phyloP scores from a whole-genome alignment of 2,888 invertebrate genomes.

The Omphaloscelis lunosa region DNA sequence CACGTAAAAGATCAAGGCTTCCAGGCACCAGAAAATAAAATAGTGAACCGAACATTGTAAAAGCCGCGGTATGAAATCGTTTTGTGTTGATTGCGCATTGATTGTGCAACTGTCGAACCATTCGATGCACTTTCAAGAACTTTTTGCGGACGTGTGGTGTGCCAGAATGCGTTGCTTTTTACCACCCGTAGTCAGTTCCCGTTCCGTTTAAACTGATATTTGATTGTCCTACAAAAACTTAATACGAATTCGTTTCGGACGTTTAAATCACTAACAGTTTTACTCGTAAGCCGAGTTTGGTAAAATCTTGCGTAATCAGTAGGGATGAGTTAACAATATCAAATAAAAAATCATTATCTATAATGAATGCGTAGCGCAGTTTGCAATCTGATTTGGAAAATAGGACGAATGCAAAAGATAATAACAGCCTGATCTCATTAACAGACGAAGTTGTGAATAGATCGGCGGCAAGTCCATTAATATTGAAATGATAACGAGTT shows the following conservation, averaged over 20 bases:
- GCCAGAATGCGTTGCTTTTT: slow-evolving; percentile 66
- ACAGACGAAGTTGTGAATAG: slow-evolving; percentile 5
- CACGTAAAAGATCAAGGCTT: slow-evolving; percentile 4
- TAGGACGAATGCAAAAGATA: neutral
- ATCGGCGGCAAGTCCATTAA: slow-evolving; percentile 1
- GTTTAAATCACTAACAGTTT: slow-evolving; percentile 8
- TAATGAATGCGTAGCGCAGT: neutral
- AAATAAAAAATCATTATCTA: neutral
- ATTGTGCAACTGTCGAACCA: slow-evolving; percentile 68
- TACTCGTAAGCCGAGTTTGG: neutral
- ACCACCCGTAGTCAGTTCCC: slow-evolving; percentile 57
- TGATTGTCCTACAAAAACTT: slow-evolving; percentile 64
- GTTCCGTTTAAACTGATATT: slow-evolving; percentile 65
- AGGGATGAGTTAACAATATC: too few relatives aligned
- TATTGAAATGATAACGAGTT: slow-evolving; percentile 35
- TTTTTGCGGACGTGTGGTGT: slow-evolving; percentile 63
- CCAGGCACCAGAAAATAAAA: slow-evolving; percentile 18
- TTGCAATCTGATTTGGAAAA: slow-evolving; percentile 7
- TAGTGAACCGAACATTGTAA: slow-evolving; percentile 35
- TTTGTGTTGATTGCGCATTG: slow-evolving; percentile 66
- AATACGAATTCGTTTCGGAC: slow-evolving; percentile 26
- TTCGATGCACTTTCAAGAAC: slow-evolving; percentile 62
- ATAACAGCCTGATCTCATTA: neutral
- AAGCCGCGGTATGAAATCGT: slow-evolving; percentile 57
- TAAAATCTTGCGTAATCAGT: neutral